Base-by-base conservation (phyloP, 2,888 invertebrate species). In the Lingula anatina region DNA sequence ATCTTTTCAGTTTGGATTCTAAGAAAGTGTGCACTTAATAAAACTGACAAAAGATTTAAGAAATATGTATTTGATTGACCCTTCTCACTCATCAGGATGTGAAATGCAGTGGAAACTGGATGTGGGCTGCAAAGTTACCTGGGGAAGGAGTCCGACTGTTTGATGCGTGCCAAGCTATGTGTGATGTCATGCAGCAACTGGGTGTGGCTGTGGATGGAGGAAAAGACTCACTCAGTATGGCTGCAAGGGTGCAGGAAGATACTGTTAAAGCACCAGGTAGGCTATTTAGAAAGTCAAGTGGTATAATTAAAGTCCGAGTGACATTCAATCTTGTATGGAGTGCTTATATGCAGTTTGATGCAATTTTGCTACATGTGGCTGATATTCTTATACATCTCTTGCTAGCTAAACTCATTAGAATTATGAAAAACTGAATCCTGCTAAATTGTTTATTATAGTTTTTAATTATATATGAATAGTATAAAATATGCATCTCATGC, bases 21-120 rank as follows among this genome's bases (percentile, higher is more conserved):
- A n/a, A n/a, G n/a, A n/a, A n/a, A n/a, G n/a, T n/a, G n/a, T n/a
- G n/a, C n/a, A n/a, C n/a, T n/a, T n/a, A n/a, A n/a, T n/a, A n/a
- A n/a, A n/a, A n/a, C n/a, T n/a, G n/a, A n/a, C n/a, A n/a, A n/a
- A n/a, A n/a, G n/a, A n/a, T n/a, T n/a, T n/a, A n/a, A n/a, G n/a
- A n/a, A n/a, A n/a, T n/a, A n/a, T n/a, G n/a, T n/a, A n/a, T n/a
- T n/a, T n/a, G n/a, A n/a, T n/a, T n/a, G n/a, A n/a, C n/a, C n/a
- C n/a, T n/a, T n/a, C n/a, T n/a, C n/a, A n/a, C n/a, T 23, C 63
- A 86, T 23, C 81, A 87, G 78, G 97, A 99, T 77, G 87, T 97
- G 1, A 99, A 97, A 79, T 96, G 96, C 75, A 94, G 93, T 37
- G 97, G 92, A n/a, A 99, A 99, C 78, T 99, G 97, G 97, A 99